Evolutionary conservation across 1,140 invertebrate species (phyloP), one percentile per base, ranked within the genome.

Genomic region (Trichonephila clavipes): DNA sequence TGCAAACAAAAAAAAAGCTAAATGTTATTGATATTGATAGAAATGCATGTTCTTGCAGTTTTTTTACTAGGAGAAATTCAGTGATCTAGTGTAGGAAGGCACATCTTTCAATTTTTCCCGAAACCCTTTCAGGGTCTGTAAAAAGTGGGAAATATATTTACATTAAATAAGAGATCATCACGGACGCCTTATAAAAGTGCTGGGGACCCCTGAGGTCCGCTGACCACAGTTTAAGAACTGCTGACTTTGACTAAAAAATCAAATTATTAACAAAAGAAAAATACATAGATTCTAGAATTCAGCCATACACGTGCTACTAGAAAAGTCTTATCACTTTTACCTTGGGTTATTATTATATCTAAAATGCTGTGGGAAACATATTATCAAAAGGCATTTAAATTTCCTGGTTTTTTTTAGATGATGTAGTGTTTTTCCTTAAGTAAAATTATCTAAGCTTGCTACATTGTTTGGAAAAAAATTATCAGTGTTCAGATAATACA

Each of bases 331-430:
- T 69, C 66, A 0, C 66, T 69, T 24, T 69, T 24, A 69, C 66
- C 66, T 69, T 69, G 66, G n/a, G 66, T 69, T 69, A 69, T 69
- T 69, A 69, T 69, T 69, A 69, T 69, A 69, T 69, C 66, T 24
- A 14, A 24, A 28, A 69, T 69, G 66, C 24, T 69, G 66, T 69
- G 66, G 24, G 66, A 69, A 69, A 69, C 8, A 14, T 12, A 8
- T 21, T 69, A 24, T n/a, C 66, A 69, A 24, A 69, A 69, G 66
- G 66, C 66, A 69, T 69, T 69, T 69, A 69, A 69, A n/a, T 69
- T 28, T 24, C 24, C 66, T 1, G 12, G 24, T 69, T 24, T 24
- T 24, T 24, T 24, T 24, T n/a, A 4, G 66, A 69, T 69, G 24
- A 69, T 69, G 14, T 10, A 69, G 66, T 28, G 66, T 24, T 12